Evolutionary conservation across 2,888 invertebrate species (phyloP).

Genomic region (Phytoseiulus persimilis): DNA sequence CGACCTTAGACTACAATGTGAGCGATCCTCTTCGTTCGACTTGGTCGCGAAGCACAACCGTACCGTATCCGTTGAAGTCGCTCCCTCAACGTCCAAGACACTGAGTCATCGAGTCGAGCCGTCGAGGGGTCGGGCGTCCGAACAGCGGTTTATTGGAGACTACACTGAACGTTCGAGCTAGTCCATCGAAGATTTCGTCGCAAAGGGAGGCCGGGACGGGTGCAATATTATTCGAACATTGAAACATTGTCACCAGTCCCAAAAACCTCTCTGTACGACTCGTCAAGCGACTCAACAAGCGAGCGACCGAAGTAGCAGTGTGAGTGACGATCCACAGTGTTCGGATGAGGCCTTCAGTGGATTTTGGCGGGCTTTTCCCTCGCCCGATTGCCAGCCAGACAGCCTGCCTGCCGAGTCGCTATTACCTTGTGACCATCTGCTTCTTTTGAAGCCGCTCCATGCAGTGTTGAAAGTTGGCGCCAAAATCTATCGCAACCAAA

Average conservation of each 20-base stretch:
- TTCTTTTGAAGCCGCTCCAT: conserved; percentile 15
- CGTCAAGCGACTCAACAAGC: not conserved
- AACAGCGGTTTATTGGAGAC: not conserved
- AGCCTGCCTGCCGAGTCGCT: not conserved
- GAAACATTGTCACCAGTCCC: conserved; percentile 36
- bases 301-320: not conserved
- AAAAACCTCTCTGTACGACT: conserved; percentile 36
- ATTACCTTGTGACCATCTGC: conserved; percentile 39
- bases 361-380: conserved; percentile 39
- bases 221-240: conserved; percentile 33
- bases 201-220: conserved; percentile 39
- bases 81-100: not conserved
- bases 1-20: too few relatives aligned
- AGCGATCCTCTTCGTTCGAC: not conserved
- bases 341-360: not conserved
- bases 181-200: not conserved
- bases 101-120: not conserved
- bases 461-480: conserved; percentile 39
- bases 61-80: not conserved
- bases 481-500: conserved; percentile 16
- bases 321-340: not conserved
- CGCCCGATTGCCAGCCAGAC: not conserved
- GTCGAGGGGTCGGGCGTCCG: not conserved
- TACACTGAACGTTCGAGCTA: not conserved
- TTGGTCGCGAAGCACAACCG: not conserved